Conservation (phyloP, 1,140 invertebrate species). For the Lanistes nyassanus region DNA sequence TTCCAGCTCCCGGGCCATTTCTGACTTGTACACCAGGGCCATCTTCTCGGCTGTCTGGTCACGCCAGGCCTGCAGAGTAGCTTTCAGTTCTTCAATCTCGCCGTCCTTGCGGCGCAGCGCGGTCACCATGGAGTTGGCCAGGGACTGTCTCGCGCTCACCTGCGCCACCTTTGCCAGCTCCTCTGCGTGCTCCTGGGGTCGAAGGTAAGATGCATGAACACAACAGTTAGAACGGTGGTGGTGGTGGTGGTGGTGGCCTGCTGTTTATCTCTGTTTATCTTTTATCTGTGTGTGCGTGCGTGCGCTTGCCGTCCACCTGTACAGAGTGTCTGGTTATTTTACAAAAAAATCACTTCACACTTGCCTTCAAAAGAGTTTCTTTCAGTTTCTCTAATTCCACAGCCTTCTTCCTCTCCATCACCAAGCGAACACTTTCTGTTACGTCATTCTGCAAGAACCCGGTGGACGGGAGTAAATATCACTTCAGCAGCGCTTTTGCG, state of each 20-base stretch:
- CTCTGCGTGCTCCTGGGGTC: conserved; percentile 44
- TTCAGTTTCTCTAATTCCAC: conserved; percentile 51
- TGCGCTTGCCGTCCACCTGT: not conserved
- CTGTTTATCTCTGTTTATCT: not conserved
- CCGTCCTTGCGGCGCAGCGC: conserved; percentile 44
- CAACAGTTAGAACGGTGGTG: no score
- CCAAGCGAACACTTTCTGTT: conserved; percentile 37
- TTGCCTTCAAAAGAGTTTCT: conserved; percentile 48
- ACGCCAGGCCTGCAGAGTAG: conserved; percentile 39
- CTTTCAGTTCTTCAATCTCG: conserved; percentile 42
- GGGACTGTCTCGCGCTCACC: conserved; percentile 27
- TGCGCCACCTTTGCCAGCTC: conserved; percentile 40
- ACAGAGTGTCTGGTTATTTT: not conserved
- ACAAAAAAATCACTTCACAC: conserved; percentile 12
- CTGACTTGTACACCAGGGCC: conserved; percentile 27
- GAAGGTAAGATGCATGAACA: no score
- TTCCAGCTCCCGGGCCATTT: conserved; percentile 42
- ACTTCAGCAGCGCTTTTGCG: no score
- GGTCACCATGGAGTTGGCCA: conserved; percentile 29
- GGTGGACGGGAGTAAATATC: no score
- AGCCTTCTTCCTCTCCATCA: conserved; percentile 47
- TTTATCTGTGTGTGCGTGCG: not conserved
- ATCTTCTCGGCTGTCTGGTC: conserved; percentile 35
- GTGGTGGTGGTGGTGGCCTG: no score
- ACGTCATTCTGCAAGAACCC: conserved; percentile 41